These are phyloP conservation scores for Tetraneura akinire DNA, from an alignment of 1,140 invertebrate species.

Conservation along the genomic window DNA sequence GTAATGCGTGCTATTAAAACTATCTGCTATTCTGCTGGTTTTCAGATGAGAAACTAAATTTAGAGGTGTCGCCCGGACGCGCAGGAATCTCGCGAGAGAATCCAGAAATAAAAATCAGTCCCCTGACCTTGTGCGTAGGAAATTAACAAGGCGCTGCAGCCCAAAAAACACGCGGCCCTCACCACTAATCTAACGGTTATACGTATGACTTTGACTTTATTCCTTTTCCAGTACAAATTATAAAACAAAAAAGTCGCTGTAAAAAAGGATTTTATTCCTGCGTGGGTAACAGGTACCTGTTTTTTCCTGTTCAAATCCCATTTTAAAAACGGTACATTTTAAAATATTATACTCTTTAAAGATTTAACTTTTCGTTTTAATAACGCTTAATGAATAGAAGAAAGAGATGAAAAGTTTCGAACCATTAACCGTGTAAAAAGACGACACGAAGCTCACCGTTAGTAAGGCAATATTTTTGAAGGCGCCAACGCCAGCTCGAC, in stretches of 20 bases:
- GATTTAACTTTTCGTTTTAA: conserved; percentile 17
- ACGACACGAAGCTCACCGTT: not conserved
- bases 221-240: not conserved
- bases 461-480: not conserved
- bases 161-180: not conserved
- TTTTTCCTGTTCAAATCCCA: not conserved
- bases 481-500: conserved; percentile 4
- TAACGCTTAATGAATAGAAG: conserved; percentile 19
- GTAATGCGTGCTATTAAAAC: not conserved
- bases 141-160: conserved; percentile 7
- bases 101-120: conserved; percentile 43
- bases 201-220: not conserved
- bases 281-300: not conserved
- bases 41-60: conserved; percentile 26
- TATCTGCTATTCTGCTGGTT: not conserved
- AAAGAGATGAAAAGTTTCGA: conserved; percentile 30
- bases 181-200: not conserved
- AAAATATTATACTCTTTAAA: conserved; percentile 24
- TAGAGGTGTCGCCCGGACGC: conserved; percentile 34
- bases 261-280: not conserved
- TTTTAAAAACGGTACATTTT: not conserved
- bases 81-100: conserved; percentile 12
- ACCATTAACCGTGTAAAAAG: conserved; percentile 37
- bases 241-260: not conserved
- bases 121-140: not conserved